phyloP scores from a whole-genome alignment of 2,797 vertebrate species.

The Chelon labrosus region DNA sequence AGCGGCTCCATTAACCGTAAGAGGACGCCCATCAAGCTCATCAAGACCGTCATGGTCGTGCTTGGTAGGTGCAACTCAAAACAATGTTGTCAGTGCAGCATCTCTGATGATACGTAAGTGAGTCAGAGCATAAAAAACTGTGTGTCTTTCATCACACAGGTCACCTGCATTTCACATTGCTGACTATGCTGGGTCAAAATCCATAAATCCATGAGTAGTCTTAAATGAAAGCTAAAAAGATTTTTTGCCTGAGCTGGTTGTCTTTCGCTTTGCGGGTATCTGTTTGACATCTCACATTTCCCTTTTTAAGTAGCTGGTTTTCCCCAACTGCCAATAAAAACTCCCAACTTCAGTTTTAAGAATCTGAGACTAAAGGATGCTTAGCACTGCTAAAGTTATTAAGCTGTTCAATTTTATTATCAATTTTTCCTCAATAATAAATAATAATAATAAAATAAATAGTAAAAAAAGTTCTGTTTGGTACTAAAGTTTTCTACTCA shows the following conservation, averaged over 20 bases:
- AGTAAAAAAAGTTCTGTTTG: no score
- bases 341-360: background rate
- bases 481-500: background rate
- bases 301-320: background rate
- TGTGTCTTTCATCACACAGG: slow-evolving; percentile 45
- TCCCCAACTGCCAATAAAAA: background rate
- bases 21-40: slow-evolving; percentile 94
- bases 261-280: no score
- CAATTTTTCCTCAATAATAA: no score
- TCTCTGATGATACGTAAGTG: background rate
- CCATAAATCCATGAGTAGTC: slow-evolving; percentile 9
- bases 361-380: background rate
- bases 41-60: slow-evolving; percentile 98
- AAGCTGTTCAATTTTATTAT: background rate
- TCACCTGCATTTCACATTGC: slow-evolving; percentile 34
- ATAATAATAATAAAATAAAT: no score
- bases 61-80: slow-evolving; percentile 87
- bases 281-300: background rate
- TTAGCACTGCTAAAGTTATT: no score
- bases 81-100: background rate
- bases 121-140: slow-evolving; percentile 16
- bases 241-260: no score
- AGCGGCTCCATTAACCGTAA: slow-evolving; percentile 93
- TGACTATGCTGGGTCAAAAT: slow-evolving; percentile 37
- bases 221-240: no score